Percentiles rank a stretch among this genome's conserved stretches.
phyloP scores from a whole-genome alignment of 2,113 vertebrate genomes.

The Cnemophilus loriae region DNA sequence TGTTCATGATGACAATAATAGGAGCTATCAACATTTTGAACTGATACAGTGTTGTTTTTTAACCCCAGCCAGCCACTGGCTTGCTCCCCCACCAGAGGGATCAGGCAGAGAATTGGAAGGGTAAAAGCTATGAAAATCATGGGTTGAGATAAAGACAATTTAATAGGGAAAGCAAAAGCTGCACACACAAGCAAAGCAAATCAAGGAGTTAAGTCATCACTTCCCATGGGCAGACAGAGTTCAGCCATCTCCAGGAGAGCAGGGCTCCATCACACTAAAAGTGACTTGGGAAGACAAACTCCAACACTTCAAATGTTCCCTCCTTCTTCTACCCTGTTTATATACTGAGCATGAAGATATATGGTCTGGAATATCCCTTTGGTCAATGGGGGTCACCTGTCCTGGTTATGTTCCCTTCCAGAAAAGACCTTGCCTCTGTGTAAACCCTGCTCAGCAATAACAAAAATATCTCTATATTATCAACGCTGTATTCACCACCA shows the following conservation, averaged over 20 bases:
- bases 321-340: too few species aligned
- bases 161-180: not conserved
- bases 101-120: not conserved
- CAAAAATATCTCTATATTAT: not conserved
- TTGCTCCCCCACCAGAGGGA: not conserved
- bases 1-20: not conserved
- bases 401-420: not conserved
- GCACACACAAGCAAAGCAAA: not conserved
- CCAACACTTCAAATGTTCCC: not conserved
- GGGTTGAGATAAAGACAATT: not conserved
- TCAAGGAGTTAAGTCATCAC: not conserved
- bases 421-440: not conserved
- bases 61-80: fast-evolving
- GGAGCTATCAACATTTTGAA: not conserved
- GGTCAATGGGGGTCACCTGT: too few species aligned
- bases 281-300: not conserved
- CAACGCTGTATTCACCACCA: not conserved
- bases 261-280: too few species aligned
- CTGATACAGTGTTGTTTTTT: not conserved
- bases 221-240: not conserved
- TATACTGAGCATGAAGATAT: not conserved
- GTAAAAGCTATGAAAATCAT: not conserved
- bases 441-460: not conserved
- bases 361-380: not conserved
- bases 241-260: not conserved